Base-by-base conservation (phyloP, 2,888 invertebrate genomes). In the Drosophila dives region DNA sequence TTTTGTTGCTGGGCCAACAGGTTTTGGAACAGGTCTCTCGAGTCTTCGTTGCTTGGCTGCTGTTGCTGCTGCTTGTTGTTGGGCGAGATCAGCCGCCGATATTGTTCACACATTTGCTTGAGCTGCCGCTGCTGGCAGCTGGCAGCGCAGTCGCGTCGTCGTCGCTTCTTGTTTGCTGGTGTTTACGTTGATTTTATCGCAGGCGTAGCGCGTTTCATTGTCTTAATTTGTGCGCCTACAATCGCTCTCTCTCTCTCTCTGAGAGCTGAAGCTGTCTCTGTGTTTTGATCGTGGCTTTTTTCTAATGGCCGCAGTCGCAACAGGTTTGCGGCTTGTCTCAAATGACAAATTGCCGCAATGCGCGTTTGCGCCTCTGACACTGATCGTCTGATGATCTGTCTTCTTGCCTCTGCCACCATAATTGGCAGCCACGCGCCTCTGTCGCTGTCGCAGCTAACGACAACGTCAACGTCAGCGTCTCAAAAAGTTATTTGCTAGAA, bases 61-160 rank as follows among this genome's bases (percentile, higher is more conserved):
- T 40, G 55, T 26, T 29, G 20, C 42, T 26, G 48, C 59, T 32
- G 23, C 55, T 50, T 60, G 89, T 75, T 79, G 86, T 68, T 68
- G 83, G 77, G 83, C 86, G 72, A 85, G 85, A 89, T 90, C 87
- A 81, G 79, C 75, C 85, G 78, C 89, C 79, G 85, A 86, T 86
- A 90, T 86, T 89, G 90, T 90, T 90, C 91, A 90, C 88, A 90
- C 91, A 90, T 89, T 87, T 83, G 80, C 88, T 75, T 68, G 67
- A 67, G 79, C 78, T 82, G 86, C 70, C 26, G 63, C 53, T 20
- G 45, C 51, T 59, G 68, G 12, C 11, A 33, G 56, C 56, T 42
- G 45, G 48, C 81, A 48, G 72, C 78, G 81, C 72, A 64, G 77
- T 56, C 61, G 65, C 49, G 64, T 26, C 70, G 49, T 63, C 70